Base-by-base conservation (phyloP, 2,888 invertebrate genomes). In the Andricus quercusramuli region DNA sequence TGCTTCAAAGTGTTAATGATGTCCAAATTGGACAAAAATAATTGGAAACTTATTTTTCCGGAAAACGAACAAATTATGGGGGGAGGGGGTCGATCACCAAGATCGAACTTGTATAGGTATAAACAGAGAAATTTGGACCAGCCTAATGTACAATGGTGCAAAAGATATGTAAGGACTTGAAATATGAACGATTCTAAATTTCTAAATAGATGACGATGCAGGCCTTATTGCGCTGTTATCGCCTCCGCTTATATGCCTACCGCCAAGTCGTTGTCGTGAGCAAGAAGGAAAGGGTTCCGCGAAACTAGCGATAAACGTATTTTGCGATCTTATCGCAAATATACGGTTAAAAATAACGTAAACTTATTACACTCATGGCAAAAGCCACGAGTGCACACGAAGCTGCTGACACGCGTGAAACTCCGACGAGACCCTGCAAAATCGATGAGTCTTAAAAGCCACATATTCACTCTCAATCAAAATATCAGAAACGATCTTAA, bases 271-370 rank as follows among this genome's bases (percentile, higher is more conserved):
- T 70, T 70, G 78, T 78, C 79, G 79, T 83, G 67, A 80, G 78
- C 47, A 56, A 66, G 47, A 15, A 79, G 77, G 80, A 47, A 77
- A 77, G 70, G 47, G 74, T 59, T 80, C 47, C 59, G 51, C 41
- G 47, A 80, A 37, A 37, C 59, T 68, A 65, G 79, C 78, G 80
- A 80, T 80, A 80, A 81, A 81, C 62, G 56, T 56, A 78, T 41
- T 17, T n/a, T 68, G 62, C 22, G 80, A 80, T 78, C 47, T 77
- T 83, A 83, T 78, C 47, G n/a, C 62, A 51, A 78, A 80, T 78
- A 25, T 29, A 15, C 67, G 70, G 47, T 78, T 81, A 62, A 83
- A 79, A 83, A 79, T 79, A 79, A 78, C 41, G 29, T 66, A 62
- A 78, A 80, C 80, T 82, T 80, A 82, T 82, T 62, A 66, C 76